phyloP scores from a whole-genome alignment of 2,797 vertebrate species.

The Catamblyrhynchus diadema region DNA sequence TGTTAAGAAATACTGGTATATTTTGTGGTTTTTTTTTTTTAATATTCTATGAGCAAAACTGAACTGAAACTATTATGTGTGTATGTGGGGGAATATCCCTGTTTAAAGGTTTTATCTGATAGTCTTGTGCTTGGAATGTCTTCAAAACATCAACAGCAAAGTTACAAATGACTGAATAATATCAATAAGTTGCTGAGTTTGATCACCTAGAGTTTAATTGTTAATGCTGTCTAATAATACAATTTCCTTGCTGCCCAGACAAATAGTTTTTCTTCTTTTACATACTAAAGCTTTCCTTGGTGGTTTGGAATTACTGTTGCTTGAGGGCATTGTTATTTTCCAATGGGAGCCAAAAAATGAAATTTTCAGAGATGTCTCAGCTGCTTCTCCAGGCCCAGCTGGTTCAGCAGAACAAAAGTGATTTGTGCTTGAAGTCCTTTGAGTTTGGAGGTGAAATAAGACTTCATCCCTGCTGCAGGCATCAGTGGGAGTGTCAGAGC shows the following conservation, averaged over 20 bases:
- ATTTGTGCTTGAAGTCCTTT: background rate
- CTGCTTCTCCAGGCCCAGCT: background rate
- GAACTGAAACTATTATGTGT: background rate
- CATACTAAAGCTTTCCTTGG: accelerated
- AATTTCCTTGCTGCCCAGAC: background rate
- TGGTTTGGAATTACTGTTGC: background rate
- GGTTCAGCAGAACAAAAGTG: background rate
- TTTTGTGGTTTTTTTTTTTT: background rate
- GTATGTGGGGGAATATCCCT: background rate
- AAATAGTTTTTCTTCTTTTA: background rate
- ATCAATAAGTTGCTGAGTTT: background rate
- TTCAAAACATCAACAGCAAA: background rate
- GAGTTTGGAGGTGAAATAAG: background rate
- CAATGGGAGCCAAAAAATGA: background rate
- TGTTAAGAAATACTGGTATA: accelerated
- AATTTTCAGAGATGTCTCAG: background rate
- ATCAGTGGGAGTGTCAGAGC: background rate
- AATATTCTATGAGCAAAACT: background rate
- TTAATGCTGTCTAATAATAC: background rate
- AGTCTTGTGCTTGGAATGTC: background rate
- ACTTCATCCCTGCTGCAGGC: background rate
- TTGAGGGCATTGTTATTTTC: background rate
- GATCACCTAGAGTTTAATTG: background rate
- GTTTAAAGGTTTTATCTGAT: background rate
- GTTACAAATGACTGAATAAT: background rate